phyloP scores from a whole-genome alignment of 2,797 vertebrate genomes.

The Tenualosa ilisha region DNA sequence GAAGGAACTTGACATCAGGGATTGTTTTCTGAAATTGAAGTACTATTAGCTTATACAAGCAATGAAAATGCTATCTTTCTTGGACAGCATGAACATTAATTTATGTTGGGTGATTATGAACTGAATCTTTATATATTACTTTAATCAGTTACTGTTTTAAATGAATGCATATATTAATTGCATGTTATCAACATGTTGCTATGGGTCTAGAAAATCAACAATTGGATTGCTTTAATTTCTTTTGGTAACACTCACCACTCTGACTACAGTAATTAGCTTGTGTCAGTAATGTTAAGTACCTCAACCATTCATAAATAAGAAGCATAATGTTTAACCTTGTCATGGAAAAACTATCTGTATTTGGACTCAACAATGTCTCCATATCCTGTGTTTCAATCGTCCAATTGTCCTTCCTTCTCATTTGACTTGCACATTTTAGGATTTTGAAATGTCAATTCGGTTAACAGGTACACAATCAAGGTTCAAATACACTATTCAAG shows the following conservation, averaged over 20 bases:
- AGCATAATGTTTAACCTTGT: neutral
- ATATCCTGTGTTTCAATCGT: too few species aligned
- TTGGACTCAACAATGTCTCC: too few species aligned
- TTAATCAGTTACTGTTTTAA: neutral
- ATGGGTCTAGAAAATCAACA: neutral
- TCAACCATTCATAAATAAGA: neutral
- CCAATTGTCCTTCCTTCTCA: too few species aligned
- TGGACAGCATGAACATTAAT: neutral
- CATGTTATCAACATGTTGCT: neutral
- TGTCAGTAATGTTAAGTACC: neutral
- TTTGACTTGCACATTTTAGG: too few species aligned
- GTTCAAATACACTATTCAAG: too few species aligned
- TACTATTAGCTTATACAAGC: conserved; percentile 22
- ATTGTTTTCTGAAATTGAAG: conserved; percentile 48
- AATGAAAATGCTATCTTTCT: neutral
- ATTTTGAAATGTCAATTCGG: too few species aligned
- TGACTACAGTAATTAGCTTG: neutral
- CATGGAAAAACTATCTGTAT: neutral
- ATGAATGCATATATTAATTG: neutral
- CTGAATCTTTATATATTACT: neutral
- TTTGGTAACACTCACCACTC: neutral
- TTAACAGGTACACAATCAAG: too few species aligned
- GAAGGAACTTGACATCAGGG: conserved; percentile 40
- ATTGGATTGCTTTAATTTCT: neutral
- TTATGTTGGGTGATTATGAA: neutral